Evolutionary conservation across 1,140 invertebrate genomes (phyloP).

Genomic region (Tribolium castaneum): DNA sequence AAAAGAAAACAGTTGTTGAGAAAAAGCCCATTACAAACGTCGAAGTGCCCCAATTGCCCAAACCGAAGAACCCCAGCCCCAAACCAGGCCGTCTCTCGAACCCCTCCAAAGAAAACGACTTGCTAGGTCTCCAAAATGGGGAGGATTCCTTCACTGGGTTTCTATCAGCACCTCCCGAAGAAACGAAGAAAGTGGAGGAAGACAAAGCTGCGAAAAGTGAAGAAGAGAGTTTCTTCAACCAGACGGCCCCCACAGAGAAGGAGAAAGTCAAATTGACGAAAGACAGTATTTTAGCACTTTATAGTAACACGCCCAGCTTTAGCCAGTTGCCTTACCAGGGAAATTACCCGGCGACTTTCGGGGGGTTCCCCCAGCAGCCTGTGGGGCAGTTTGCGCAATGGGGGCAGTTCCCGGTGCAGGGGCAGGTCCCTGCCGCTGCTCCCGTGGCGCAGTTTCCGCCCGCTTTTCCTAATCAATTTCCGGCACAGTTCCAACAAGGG

Average conservation of each 20-base stretch:
- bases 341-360: conserved; percentile 45
- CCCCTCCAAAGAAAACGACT: conserved; percentile 61
- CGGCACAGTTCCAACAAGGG: conserved; percentile 25
- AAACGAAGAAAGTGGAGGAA: conserved; percentile 59
- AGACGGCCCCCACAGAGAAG: conserved; percentile 78
- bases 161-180: conserved; percentile 72
- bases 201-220: conserved; percentile 71
- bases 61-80: conserved; percentile 74
- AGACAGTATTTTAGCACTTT: conserved; percentile 93
- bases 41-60: conserved; percentile 70
- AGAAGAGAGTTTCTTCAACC: conserved; percentile 92
- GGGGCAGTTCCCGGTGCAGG: conserved; percentile 43
- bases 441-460: conserved; percentile 29
- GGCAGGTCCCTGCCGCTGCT: conserved; percentile 18
- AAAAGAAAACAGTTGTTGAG: conserved; percentile 72
- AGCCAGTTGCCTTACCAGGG: conserved; percentile 45
- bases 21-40: conserved; percentile 65
- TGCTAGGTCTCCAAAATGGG: conserved; percentile 69
- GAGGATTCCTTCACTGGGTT: conserved; percentile 84
- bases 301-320: conserved; percentile 73
- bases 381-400: conserved; percentile 14
- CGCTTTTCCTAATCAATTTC: conserved; percentile 18
- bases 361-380: conserved; percentile 51
- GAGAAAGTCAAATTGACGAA: conserved; percentile 89
- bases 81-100: conserved; percentile 72